phyloP scores from a whole-genome alignment of 2,113 vertebrate genomes.

The Menidia beryllina region DNA sequence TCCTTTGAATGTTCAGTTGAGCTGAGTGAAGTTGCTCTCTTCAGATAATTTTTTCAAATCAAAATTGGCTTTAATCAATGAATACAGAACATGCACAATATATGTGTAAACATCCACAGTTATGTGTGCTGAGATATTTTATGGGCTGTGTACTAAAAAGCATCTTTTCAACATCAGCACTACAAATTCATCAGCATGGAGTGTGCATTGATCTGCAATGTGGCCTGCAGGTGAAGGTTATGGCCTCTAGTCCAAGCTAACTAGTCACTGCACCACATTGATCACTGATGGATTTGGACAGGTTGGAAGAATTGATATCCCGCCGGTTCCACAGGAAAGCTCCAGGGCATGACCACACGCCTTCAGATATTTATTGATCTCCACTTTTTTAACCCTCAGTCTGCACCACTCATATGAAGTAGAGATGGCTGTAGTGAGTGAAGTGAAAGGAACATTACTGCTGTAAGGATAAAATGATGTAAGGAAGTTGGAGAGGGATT shows the following conservation, averaged over 20 bases:
- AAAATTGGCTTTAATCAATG: constrained; percentile 25
- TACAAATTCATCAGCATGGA: neutral
- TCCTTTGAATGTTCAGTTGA: constrained; percentile 1
- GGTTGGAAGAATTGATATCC: constrained; percentile 36
- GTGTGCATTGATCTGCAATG: constrained; percentile 9
- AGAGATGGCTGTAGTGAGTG: neutral
- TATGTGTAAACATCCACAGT: constrained; percentile 28
- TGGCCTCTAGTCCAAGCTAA: constrained; percentile 10
- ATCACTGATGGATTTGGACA: constrained; percentile 33
- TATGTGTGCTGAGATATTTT: constrained; percentile 4
- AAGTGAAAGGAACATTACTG: neutral
- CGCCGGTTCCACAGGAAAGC: constrained; percentile 43
- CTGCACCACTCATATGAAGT: neutral
- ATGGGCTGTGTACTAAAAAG: neutral
- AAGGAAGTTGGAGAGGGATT: constrained; percentile 12
- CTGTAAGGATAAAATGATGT: neutral
- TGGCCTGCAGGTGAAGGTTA: constrained; percentile 20
- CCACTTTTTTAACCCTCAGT: constrained; percentile 1
- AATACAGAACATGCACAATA: constrained; percentile 20
- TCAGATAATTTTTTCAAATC: constrained; percentile 21
- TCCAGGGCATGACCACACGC: constrained; percentile 15
- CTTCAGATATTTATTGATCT: constrained; percentile 53
- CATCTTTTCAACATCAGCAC: constrained; percentile 1
- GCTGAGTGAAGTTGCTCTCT: neutral
- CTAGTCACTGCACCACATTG: constrained; percentile 15